Evolutionary conservation across 2,113 vertebrate species (phyloP).

Genomic region (Empidonax traillii): DNA sequence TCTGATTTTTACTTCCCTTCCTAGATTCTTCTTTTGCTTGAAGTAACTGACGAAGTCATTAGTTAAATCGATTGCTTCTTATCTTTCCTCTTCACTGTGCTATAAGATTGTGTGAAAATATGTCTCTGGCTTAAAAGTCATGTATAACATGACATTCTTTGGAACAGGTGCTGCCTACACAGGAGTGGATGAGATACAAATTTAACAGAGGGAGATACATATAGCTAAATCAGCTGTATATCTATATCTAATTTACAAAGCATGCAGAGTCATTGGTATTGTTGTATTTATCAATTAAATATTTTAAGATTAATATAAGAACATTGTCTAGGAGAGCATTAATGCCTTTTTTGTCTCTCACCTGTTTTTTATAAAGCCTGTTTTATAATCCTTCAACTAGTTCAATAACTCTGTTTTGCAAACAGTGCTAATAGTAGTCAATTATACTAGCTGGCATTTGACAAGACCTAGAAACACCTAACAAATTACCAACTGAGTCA

Average conservation of each 20-base stretch:
- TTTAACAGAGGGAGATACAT: background rate
- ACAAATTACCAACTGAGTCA: background rate
- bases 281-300: background rate
- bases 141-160: background rate
- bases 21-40: background rate
- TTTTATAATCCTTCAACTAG: background rate
- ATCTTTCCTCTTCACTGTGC: background rate
- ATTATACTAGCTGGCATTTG: conserved; percentile 2
- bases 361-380: background rate
- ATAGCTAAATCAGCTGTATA: background rate
- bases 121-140: background rate
- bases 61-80: accelerated
- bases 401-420: conserved; percentile 14
- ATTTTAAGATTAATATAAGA: background rate
- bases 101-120: background rate
- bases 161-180: background rate
- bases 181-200: background rate
- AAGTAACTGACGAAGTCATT: background rate
- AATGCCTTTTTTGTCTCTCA: background rate
- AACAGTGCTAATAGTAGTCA: conserved; percentile 10
- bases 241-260: background rate
- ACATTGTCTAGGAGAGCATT: background rate
- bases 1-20: background rate
- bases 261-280: background rate
- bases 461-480: conserved; percentile 7